These are phyloP conservation scores for Acromyrmex charruanus DNA, from an alignment of 1,140 invertebrate species.

Conservation along the genomic window DNA sequence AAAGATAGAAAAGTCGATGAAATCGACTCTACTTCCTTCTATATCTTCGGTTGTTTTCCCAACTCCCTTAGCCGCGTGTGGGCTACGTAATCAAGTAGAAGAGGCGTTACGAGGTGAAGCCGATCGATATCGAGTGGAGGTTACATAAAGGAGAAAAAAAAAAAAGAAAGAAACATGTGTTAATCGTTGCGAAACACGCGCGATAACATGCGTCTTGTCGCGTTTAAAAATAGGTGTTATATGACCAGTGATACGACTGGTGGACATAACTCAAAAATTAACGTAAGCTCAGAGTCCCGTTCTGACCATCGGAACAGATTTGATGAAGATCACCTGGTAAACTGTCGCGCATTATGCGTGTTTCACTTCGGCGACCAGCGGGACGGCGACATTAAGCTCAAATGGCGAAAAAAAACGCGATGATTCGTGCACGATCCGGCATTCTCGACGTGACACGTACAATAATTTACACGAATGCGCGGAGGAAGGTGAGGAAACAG, in stretches of 20 bases:
- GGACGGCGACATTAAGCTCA: constrained; percentile 4
- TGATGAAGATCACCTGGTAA: constrained; percentile 59
- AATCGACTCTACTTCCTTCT: constrained; percentile 57
- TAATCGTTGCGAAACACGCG: constrained; percentile 70
- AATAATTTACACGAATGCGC: constrained; percentile 36
- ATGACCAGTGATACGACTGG: constrained; percentile 27
- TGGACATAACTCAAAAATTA: constrained; percentile 65
- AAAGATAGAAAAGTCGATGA: constrained; percentile 47
- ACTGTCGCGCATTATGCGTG: constrained; percentile 5
- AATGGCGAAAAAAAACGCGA: constrained; percentile 48
- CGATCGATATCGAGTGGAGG: constrained; percentile 68
- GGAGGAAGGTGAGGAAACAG: background rate
- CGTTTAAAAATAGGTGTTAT: constrained; percentile 41
- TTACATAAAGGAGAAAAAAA: constrained; percentile 21
- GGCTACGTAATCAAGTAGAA: constrained; percentile 64
- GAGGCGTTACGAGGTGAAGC: constrained; percentile 16
- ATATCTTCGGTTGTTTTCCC: constrained; percentile 59
- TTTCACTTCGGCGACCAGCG: constrained; percentile 2
- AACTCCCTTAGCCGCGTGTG: constrained; percentile 55
- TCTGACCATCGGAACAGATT: constrained; percentile 24
- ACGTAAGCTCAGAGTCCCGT: constrained; percentile 5
- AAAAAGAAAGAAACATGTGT: constrained; percentile 65
- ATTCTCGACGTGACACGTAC: background rate
- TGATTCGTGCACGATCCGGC: constrained; percentile 31
- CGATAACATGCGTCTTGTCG: constrained; percentile 42